These are phyloP conservation scores for Coreius guichenoti DNA, from an alignment of 2,797 vertebrate species.

Conservation along the genomic window DNA sequence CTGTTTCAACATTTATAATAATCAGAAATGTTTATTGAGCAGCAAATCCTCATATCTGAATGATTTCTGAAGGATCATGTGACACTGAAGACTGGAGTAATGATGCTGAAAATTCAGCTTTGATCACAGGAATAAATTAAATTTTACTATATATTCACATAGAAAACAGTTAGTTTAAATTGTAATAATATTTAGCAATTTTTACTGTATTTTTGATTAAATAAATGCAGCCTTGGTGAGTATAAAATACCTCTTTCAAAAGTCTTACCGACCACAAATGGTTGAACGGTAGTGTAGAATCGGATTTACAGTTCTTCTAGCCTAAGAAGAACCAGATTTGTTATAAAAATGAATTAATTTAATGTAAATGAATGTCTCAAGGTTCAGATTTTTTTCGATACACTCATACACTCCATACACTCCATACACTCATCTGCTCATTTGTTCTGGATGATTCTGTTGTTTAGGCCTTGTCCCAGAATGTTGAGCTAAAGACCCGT, in stretches of 20 bases:
- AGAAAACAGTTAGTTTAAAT: background rate
- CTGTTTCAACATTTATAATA: background rate
- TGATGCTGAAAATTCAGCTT: background rate
- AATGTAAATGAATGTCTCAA: background rate
- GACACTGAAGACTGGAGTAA: background rate
- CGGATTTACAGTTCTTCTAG: background rate
- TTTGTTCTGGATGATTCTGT: background rate
- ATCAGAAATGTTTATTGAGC: background rate
- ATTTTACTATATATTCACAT: background rate
- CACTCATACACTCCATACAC: too few relatives aligned
- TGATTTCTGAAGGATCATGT: background rate
- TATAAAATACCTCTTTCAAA: background rate
- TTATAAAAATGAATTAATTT: background rate
- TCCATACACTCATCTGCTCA: background rate
- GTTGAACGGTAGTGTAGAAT: background rate
- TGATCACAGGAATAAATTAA: background rate
- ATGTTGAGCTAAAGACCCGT: conserved; percentile 94
- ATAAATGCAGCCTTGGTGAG: background rate
- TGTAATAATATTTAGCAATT: background rate
- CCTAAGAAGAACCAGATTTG: background rate
- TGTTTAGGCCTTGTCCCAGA: conserved; percentile 93
- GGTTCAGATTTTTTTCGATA: background rate
- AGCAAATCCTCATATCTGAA: background rate
- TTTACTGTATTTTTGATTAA: background rate
- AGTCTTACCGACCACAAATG: background rate